Percentiles rank a stretch among this genome's conserved stretches.
These are phyloP conservation scores for Aphaenogaster ashmeadi DNA, from an alignment of 1,140 invertebrate species.

Conservation along the genomic window DNA sequence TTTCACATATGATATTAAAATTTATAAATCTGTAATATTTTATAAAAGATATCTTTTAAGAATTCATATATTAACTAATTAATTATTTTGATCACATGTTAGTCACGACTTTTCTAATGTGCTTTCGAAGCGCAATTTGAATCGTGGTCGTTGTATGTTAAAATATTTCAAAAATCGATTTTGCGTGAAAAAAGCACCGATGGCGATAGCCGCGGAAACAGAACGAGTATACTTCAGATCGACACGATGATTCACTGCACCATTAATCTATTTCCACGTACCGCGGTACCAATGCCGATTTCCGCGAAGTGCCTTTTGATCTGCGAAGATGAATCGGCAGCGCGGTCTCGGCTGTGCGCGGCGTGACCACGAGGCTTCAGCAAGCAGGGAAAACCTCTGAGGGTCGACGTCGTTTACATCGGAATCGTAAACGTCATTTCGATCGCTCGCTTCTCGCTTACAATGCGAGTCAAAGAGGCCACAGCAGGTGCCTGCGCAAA, in stretches of 20 bases:
- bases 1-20: not conserved
- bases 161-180: slow-evolving; percentile 26
- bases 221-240: slow-evolving; percentile 72
- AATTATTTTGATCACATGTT: not conserved
- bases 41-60: not conserved
- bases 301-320: slow-evolving; percentile 83
- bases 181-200: slow-evolving; percentile 52
- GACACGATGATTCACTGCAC: slow-evolving; percentile 81
- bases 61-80: not conserved
- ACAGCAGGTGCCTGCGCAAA: not conserved
- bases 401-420: slow-evolving; percentile 51
- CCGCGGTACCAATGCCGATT: slow-evolving; percentile 74
- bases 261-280: slow-evolving; percentile 83
- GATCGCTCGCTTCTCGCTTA: slow-evolving; percentile 44
- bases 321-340: slow-evolving; percentile 81
- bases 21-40: slow-evolving; percentile 7
- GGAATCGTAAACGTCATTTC: slow-evolving; percentile 62
- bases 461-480: slow-evolving; percentile 58
- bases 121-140: not conserved
- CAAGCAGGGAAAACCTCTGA: slow-evolving; percentile 52
- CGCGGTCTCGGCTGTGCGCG: slow-evolving; percentile 37
- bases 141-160: not conserved
- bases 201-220: slow-evolving; percentile 53
- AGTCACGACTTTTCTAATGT: not conserved
- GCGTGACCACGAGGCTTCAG: slow-evolving; percentile 61